Conservation (phyloP, 2,888 invertebrate genomes). For the Trachelus tabidus region DNA sequence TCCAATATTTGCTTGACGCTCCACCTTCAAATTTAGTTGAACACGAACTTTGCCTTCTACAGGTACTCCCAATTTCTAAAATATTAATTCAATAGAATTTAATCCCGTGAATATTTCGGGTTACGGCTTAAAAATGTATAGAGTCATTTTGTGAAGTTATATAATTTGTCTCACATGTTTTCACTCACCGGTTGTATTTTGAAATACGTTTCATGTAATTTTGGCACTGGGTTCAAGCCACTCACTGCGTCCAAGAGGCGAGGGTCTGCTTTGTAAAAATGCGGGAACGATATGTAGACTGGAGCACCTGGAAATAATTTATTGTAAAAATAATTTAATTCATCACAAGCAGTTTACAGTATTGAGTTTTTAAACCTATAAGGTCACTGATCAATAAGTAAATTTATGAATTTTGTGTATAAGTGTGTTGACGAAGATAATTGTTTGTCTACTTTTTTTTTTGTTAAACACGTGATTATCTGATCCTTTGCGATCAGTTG, state of each 20-base stretch:
- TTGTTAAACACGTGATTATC: no score
- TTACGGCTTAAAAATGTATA: background rate
- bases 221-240: slow-evolving; percentile 77
- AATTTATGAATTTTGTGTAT: no score
- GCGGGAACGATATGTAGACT: slow-evolving; percentile 88
- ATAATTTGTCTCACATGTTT: background rate
- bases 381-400: no score
- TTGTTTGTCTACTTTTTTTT: no score
- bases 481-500: no score
- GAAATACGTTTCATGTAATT: slow-evolving; percentile 81
- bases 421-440: no score
- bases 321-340: background rate
- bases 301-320: slow-evolving; percentile 76
- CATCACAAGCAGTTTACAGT: background rate
- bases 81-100: slow-evolving; percentile 24
- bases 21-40: slow-evolving; percentile 84
- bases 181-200: slow-evolving; percentile 85
- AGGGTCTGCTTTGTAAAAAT: slow-evolving; percentile 86
- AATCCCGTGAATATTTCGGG: background rate
- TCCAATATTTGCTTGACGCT: slow-evolving; percentile 77
- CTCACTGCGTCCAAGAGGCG: slow-evolving; percentile 75
- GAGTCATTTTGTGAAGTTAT: background rate
- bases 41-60: slow-evolving; percentile 84
- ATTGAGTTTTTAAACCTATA: no score
- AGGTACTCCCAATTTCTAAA: slow-evolving; percentile 86